A percentile compares a stretch with the other conserved stretches of the same genome.
phyloP scores from a whole-genome alignment of 2,113 vertebrate genomes.

The Rhineura floridana region DNA sequence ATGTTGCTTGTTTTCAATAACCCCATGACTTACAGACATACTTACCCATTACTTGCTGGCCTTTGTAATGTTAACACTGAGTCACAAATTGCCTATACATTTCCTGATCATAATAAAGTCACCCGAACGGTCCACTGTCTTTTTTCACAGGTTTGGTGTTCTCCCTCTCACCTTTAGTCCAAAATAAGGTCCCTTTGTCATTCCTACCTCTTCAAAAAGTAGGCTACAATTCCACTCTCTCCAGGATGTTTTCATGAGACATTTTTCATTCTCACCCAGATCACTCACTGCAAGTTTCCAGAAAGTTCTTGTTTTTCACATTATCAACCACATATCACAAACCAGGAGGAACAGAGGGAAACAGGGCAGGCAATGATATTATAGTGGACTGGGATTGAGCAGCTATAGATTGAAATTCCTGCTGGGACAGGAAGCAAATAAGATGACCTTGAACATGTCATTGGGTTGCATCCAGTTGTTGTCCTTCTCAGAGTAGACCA shows the following conservation, averaged over 20 bases:
- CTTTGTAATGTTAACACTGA: neutral
- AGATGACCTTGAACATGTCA: no score
- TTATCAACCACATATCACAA: neutral
- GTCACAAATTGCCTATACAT: neutral
- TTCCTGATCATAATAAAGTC: neutral
- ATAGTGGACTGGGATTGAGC: neutral
- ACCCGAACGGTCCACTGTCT: no score
- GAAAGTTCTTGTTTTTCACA: neutral
- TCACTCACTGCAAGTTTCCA: neutral
- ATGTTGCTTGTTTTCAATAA: neutral
- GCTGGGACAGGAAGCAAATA: neutral
- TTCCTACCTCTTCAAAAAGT: neutral
- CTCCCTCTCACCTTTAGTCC: neutral
- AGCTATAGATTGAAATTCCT: neutral
- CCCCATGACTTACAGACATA: neutral
- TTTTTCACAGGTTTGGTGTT: neutral
- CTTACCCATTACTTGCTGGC: neutral
- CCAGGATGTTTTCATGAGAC: neutral
- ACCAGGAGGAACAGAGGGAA: neutral
- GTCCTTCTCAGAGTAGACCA: no score
- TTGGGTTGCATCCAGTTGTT: no score
- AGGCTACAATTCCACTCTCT: neutral
- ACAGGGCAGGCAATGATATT: no score
- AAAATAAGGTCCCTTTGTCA: neutral
- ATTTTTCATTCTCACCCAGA: neutral